Conservation (phyloP, 1,140 invertebrate genomes). For the Brachionus rotundiformis region DNA sequence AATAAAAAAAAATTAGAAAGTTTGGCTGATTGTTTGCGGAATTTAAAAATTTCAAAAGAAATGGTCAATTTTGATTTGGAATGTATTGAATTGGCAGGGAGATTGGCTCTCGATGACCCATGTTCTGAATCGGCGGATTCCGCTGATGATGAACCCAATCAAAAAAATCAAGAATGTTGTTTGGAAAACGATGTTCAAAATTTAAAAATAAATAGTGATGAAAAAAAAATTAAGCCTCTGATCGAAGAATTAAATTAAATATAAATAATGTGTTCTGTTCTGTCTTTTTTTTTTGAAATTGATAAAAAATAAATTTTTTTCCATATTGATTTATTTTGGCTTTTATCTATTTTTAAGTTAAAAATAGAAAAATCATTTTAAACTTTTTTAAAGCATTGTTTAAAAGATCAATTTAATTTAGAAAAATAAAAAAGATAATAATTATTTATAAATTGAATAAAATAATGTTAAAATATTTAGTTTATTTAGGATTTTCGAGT, state of each 20-base stretch:
- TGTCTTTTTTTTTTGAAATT: background rate
- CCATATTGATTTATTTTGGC: no score
- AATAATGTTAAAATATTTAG: no score
- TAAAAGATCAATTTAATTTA: no score
- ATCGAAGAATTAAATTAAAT: background rate
- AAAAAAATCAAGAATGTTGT: background rate
- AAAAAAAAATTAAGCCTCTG: background rate
- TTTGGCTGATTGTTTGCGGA: background rate
- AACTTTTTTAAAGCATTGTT: no score
- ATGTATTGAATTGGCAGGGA: background rate
- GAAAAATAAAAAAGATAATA: no score
- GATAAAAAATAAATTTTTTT: background rate
- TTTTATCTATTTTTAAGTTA: no score
- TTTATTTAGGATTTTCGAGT: no score
- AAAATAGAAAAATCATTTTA: no score
- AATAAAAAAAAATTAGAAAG: slow-evolving; percentile 55
- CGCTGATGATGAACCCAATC: background rate
- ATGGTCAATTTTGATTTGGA: slow-evolving; percentile 34
- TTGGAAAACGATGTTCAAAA: background rate
- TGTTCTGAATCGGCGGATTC: background rate
- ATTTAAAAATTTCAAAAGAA: slow-evolving; percentile 23
- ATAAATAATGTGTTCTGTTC: background rate
- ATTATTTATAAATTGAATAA: no score
- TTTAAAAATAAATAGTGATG: background rate
- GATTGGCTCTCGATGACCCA: background rate